Base-by-base conservation (phyloP, 2,113 vertebrate genomes). In the Zosterops pallidus region DNA sequence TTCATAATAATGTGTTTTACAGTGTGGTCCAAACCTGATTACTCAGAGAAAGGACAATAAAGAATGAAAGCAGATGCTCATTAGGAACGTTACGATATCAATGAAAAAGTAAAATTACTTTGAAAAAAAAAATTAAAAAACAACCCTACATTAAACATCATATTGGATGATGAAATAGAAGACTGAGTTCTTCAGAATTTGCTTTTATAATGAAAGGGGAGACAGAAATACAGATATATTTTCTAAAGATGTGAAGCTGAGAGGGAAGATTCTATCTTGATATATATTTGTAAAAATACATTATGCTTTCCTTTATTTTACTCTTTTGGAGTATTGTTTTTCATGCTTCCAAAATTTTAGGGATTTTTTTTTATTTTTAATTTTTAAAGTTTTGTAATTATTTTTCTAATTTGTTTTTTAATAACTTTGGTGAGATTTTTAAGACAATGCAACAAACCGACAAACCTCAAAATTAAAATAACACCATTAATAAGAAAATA, bases 281-380 rank as follows among this genome's bases (percentile, higher is more conserved):
- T 23, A 50, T 6, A 4, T 6, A 22, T 41, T 74, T 80, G 2
- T 13, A 69, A 65, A 35, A 8, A 74, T 22, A 5, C 2, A 29
- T 60, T 11, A 6, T 26, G 15, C 0, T 49, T 12, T 24, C 35
- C 6, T 12, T 14, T 8, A 0, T 8, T 15, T 67, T 35, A 4
- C 2, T 64, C 9, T 52, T 90, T 6, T 8, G 3, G 20, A 86
- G 24, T 25, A 9, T 5, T 42, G 3, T 0, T 55, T 35, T 37
- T n/a, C 5, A 17, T 7, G 7, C 2, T 67, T 77, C 13, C 8
- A 65, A 65, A 47, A 3, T 20, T 42, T 19, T 29, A 7, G 4
- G 1, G 35, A 46, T n/a, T 29, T 41, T 41, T 53, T 14, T 14
- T 6, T 18, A 17, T 8, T 59, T 12, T 12, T 13, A 3, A 11